phyloP scores from a whole-genome alignment of 2,888 invertebrate species.

The Caenorhabditis imperialis region DNA sequence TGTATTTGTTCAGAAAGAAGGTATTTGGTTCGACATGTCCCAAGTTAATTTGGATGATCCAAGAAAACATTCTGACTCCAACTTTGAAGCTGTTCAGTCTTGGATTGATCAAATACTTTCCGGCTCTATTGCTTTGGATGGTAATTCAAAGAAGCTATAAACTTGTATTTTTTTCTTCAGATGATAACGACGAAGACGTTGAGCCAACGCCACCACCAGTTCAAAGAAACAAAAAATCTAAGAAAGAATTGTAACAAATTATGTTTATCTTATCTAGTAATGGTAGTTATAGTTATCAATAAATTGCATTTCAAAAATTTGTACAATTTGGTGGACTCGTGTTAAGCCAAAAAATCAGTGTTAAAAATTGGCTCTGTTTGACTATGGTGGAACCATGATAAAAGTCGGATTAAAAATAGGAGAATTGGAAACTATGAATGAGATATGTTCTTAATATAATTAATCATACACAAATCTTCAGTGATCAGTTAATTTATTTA shows the following conservation, averaged over 20 bases:
- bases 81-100: constrained; percentile 77
- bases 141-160: constrained; percentile 45
- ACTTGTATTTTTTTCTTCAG: constrained; percentile 5
- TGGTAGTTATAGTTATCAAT: too few relatives aligned
- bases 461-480: too few relatives aligned
- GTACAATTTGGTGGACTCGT: too few relatives aligned
- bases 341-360: too few relatives aligned
- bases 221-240: constrained; percentile 63
- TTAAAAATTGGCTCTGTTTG: too few relatives aligned
- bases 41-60: constrained; percentile 78
- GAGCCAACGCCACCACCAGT: constrained; percentile 67
- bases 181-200: constrained; percentile 66
- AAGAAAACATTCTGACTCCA: constrained; percentile 76
- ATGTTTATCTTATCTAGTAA: too few relatives aligned
- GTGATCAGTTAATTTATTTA: too few relatives aligned
- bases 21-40: constrained; percentile 78
- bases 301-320: too few relatives aligned
- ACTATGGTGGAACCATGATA: too few relatives aligned
- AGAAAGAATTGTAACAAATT: constrained; percentile 68
- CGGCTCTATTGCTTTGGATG: constrained; percentile 76
- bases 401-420: too few relatives aligned
- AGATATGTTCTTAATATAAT: too few relatives aligned
- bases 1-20: constrained; percentile 71
- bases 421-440: too few relatives aligned
- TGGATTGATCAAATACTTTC: constrained; percentile 78